Conservation (phyloP, 2,113 vertebrate species). For the Chloropsis hardwickii region DNA sequence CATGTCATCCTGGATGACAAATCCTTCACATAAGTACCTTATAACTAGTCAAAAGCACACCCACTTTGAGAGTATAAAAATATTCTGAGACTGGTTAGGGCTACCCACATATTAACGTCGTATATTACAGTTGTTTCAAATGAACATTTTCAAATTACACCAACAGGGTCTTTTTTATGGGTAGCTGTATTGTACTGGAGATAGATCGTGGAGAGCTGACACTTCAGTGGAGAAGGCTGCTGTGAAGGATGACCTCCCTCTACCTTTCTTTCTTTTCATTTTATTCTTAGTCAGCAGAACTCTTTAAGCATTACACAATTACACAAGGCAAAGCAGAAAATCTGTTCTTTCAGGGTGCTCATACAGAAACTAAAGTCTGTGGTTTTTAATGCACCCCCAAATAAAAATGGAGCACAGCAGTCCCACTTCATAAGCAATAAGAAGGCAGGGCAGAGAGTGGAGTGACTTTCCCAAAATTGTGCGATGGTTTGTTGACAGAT, state of each 20-base stretch:
- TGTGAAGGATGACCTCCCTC: not conserved
- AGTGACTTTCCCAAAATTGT: not conserved
- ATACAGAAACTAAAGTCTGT: not conserved
- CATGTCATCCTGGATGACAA: not conserved
- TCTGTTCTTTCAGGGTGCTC: not conserved
- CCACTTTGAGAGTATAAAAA: not conserved
- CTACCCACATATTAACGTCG: not conserved
- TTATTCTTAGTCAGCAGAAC: not conserved
- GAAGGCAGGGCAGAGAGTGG: not conserved
- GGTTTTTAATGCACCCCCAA: not conserved
- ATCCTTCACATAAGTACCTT: not conserved
- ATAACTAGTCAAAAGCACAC: not conserved
- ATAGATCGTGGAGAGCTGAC: not conserved
- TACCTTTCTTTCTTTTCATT: not conserved
- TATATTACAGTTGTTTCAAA: slow-evolving; percentile 1
- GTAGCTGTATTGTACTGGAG: not conserved
- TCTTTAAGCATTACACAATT: not conserved
- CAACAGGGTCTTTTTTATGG: not conserved
- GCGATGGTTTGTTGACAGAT: fast-evolving
- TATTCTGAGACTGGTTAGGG: not conserved
- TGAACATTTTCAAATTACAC: not conserved
- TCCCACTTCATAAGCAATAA: not conserved
- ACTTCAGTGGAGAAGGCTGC: not conserved
- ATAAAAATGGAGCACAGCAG: not conserved
- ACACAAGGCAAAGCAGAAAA: not conserved